These are phyloP conservation scores for Nematolebias whitei DNA, from an alignment of 2,113 vertebrate species.

Conservation along the genomic window DNA sequence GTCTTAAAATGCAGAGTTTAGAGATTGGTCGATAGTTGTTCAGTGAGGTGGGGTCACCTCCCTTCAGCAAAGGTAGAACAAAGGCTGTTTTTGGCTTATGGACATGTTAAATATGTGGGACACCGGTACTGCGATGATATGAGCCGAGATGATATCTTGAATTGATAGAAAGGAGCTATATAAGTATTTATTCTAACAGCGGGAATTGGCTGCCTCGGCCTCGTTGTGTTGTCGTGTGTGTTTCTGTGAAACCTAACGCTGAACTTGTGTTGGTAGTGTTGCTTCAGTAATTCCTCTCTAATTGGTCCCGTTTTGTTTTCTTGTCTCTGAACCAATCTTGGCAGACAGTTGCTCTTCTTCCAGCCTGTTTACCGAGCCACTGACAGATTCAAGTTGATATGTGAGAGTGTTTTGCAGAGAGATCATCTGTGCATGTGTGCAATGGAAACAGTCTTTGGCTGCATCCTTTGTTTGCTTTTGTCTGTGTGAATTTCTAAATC, in stretches of 20 bases:
- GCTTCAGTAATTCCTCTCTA: conserved; percentile 13
- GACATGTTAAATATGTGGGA: too few species aligned
- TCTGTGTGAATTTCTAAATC: not conserved
- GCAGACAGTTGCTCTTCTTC: conserved; percentile 22
- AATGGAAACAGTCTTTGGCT: conserved; percentile 14
- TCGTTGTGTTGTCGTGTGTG: not conserved
- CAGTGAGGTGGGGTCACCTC: too few species aligned
- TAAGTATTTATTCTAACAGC: conserved; percentile 20
- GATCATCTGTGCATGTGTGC: conserved; percentile 29
- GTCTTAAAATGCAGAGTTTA: too few species aligned
- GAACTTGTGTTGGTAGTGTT: conserved; percentile 5
- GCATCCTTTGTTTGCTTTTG: conserved; percentile 9
- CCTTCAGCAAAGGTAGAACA: too few species aligned
- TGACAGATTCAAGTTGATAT: conserved; percentile 49
- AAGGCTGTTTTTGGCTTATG: too few species aligned
- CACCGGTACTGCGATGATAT: too few species aligned
- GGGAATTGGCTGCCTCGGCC: conserved; percentile 6
- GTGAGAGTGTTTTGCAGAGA: conserved; percentile 36
- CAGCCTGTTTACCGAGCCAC: conserved; percentile 34
- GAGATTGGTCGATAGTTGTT: too few species aligned
- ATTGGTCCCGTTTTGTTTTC: conserved; percentile 1
- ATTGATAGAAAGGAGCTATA: too few species aligned
- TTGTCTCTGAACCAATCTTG: conserved; percentile 16
- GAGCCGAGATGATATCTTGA: too few species aligned
- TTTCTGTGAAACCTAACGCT: not conserved